Evolutionary conservation across 2,888 invertebrate species (phyloP).

Genomic region (Zele albiditarsus): DNA sequence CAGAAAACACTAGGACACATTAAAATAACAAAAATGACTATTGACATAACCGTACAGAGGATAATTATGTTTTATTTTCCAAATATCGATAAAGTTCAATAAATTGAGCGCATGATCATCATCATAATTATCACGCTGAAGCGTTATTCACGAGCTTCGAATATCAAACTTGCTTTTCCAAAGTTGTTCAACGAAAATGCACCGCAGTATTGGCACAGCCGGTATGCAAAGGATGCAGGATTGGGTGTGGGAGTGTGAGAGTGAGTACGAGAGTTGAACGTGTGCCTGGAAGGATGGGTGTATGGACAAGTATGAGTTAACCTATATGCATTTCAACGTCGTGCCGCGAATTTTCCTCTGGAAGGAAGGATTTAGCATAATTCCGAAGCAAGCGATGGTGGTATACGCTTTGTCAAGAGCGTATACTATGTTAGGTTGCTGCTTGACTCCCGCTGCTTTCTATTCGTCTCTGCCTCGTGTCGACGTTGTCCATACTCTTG

Average conservation of each 20-base stretch:
- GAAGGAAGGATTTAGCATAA: slow-evolving; percentile 62
- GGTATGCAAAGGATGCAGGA: slow-evolving; percentile 21
- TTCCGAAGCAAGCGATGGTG: slow-evolving; percentile 52
- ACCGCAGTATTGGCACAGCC: slow-evolving; percentile 14
- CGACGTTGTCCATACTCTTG: slow-evolving; percentile 14
- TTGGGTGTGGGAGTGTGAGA: no score
- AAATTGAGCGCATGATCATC: background rate
- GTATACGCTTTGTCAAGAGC: slow-evolving; percentile 28
- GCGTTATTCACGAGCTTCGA: background rate
- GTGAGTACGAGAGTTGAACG: no score
- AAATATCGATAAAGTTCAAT: background rate
- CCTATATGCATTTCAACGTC: slow-evolving; percentile 57
- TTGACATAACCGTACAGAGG: no score
- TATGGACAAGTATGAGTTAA: slow-evolving; percentile 51
- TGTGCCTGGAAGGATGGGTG: background rate
- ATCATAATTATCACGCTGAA: background rate
- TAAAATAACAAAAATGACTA: no score
- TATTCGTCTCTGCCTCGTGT: slow-evolving; percentile 44
- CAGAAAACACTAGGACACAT: no score
- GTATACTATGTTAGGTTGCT: background rate
- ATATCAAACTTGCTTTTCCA: slow-evolving; percentile 11
- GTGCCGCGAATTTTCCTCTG: slow-evolving; percentile 62
- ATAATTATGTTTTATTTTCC: background rate
- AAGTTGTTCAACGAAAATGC: background rate
- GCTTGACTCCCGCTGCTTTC: slow-evolving; percentile 27